These are phyloP conservation scores for Philereme vetulata DNA, from an alignment of 2,888 invertebrate genomes.

Conservation along the genomic window DNA sequence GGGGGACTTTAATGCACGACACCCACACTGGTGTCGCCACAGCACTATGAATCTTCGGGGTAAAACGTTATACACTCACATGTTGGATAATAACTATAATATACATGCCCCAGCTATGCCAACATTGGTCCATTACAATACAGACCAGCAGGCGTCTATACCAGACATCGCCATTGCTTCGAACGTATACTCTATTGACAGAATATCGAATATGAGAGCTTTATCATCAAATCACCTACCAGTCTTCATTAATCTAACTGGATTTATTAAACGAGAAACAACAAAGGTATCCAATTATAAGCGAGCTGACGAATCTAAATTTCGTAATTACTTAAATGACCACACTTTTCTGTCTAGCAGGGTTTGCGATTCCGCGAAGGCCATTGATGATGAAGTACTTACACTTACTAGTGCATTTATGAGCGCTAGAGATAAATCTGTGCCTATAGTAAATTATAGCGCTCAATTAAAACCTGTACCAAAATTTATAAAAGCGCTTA, in stretches of 20 bases:
- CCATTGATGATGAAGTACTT: too few species aligned
- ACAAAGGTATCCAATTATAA: neutral
- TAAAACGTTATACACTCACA: neutral
- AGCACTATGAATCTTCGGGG: neutral
- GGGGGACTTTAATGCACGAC: neutral
- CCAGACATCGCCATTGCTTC: neutral
- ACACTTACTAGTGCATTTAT: too few species aligned
- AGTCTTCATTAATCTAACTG: neutral
- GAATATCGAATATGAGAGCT: too few species aligned
- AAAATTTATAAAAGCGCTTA: neutral
- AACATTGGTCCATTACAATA: constrained; percentile 5
- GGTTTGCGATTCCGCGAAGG: neutral
- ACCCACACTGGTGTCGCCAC: constrained; percentile 4
- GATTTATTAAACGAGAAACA: neutral
- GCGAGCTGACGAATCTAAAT: neutral
- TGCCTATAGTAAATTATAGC: neutral
- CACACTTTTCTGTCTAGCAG: neutral
- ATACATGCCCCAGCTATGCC: neutral
- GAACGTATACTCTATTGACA: too few species aligned
- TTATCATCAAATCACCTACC: too few species aligned
- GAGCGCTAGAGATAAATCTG: neutral
- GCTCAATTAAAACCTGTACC: too few species aligned
- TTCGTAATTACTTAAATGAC: neutral
- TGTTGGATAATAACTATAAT: neutral
- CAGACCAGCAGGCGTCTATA: neutral